Evolutionary conservation across 2,797 vertebrate species (phyloP), one percentile per base, ranked within the genome.

Genomic region (Etheostoma nigrum): DNA sequence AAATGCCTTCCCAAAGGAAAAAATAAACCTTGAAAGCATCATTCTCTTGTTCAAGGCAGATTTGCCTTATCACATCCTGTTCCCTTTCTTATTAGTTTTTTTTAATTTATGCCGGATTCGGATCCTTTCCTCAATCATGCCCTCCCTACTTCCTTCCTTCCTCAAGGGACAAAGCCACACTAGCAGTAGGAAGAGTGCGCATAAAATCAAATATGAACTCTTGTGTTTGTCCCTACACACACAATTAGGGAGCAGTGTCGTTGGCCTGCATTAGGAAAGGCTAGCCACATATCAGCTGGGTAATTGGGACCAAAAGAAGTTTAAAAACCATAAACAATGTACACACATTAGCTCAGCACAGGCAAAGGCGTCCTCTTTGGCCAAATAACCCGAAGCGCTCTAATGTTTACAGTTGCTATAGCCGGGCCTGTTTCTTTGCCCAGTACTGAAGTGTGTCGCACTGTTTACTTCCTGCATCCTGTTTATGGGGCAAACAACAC

Each of bases 381-480:
- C 64, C 83, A 89, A 87, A 87, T 76, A 88, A 85, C 74, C 83
- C 16, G n/a, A 45, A 67, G 86, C 74, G 0, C 62, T 78, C 14
- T 51, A 45, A 33, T 85, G 72, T 88, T 83, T 82, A 69, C 78
- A 73, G 82, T 79, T 67, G 69, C 82, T 40, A 0, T 33, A 62
- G 73, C 10, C 1, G 4, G 63, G 73, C 55, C 47, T 52, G 52
- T 74, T 72, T 79, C 77, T 70, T 74, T 23, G 64, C 52, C 65
- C 60, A 25, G 72, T 14, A 2, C 57, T 40, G 57, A n/a, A 64
- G 69, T 74, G 36, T 54, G 65, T 55, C 5, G 3, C 25, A 10
- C 59, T 90, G 89, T 92, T 93, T 90, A 90, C 87, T 89, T 91
- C 82, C 89, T 85, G 64, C 80, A 87, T 94, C 90, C 93, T 89